Evolutionary conservation across 1,140 invertebrate genomes (phyloP).

Genomic region (Pinna nobilis): DNA sequence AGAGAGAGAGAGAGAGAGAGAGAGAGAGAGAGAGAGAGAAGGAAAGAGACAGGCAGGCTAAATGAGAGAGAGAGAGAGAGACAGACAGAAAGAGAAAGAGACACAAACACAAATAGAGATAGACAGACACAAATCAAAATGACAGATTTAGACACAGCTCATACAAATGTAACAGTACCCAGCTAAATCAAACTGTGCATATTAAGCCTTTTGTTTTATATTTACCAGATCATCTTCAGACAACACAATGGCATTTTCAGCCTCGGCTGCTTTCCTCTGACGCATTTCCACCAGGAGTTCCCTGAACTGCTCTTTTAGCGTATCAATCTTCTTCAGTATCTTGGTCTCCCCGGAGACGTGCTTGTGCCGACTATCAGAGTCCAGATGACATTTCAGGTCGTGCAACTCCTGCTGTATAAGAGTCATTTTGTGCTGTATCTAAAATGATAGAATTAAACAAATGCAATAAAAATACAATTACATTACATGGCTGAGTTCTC

Average conservation of each 20-base stretch:
- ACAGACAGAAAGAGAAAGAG: too few species aligned
- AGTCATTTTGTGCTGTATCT: slow-evolving; percentile 76
- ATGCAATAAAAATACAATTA: background rate
- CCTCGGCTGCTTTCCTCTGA: slow-evolving; percentile 74
- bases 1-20: too few species aligned
- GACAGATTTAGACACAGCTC: background rate
- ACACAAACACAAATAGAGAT: background rate
- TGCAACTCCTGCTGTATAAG: slow-evolving; percentile 77
- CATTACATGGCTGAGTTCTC: background rate
- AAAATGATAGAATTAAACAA: slow-evolving; percentile 18
- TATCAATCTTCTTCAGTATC: slow-evolving; percentile 73
- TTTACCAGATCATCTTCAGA: slow-evolving; percentile 58
- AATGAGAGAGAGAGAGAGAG: too few species aligned
- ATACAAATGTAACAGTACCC: background rate
- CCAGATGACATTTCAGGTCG: slow-evolving; percentile 72
- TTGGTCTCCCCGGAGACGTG: slow-evolving; percentile 61
- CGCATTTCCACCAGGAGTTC: slow-evolving; percentile 77
- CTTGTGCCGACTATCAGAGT: slow-evolving; percentile 55
- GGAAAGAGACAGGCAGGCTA: too few species aligned
- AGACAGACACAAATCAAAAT: background rate
- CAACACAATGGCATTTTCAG: slow-evolving; percentile 57
- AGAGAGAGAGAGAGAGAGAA: too few species aligned
- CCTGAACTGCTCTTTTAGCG: slow-evolving; percentile 77
- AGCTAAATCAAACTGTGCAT: background rate
- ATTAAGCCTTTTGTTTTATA: background rate